Percentiles rank a stretch among this genome's conserved stretches.
These are phyloP conservation scores for Fistularia commersonii DNA, from an alignment of 2,797 vertebrate genomes.

Conservation along the genomic window DNA sequence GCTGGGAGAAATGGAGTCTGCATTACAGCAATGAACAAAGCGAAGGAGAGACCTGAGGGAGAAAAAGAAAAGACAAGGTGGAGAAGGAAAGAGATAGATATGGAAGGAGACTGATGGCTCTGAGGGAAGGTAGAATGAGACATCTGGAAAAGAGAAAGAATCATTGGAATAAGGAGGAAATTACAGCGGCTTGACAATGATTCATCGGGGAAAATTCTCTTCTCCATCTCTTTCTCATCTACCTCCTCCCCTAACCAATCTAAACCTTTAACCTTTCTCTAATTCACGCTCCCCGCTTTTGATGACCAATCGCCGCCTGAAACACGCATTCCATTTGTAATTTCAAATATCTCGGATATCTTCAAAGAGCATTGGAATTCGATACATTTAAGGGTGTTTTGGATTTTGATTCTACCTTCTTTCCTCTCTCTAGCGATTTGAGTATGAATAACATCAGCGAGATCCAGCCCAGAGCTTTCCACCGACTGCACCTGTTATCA, in stretches of 20 bases:
- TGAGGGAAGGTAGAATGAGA: conserved; percentile 65
- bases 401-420: conserved; percentile 19
- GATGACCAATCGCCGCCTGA: conserved; percentile 42
- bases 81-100: conserved; percentile 36
- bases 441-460: conserved; percentile 97
- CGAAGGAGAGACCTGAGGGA: conserved; percentile 39
- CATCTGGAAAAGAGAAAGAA: conserved; percentile 77
- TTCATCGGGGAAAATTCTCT: conserved; percentile 76
- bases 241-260: conserved; percentile 43
- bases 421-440: conserved; percentile 80
- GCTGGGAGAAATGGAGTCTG: conserved; percentile 50
- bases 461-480: conserved; percentile 82
- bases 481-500: conserved; percentile 85
- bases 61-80: conserved; percentile 17
- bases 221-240: conserved; percentile 53
- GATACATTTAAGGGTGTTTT: conserved; percentile 24
- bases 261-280: conserved; percentile 41
- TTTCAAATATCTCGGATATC: conserved; percentile 14
- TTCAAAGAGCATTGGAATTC: conserved; percentile 27
- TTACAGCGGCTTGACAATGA: conserved; percentile 75
- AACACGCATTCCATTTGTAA: conserved; percentile 35
- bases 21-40: conserved; percentile 46
- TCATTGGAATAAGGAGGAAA: conserved; percentile 69
- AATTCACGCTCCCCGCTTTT: conserved; percentile 18
- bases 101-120: conserved; percentile 53